These are phyloP conservation scores for Hippasteria phrygiana DNA, from an alignment of 53 echinoderm and acorn worm genomes.

Conservation along the genomic window DNA sequence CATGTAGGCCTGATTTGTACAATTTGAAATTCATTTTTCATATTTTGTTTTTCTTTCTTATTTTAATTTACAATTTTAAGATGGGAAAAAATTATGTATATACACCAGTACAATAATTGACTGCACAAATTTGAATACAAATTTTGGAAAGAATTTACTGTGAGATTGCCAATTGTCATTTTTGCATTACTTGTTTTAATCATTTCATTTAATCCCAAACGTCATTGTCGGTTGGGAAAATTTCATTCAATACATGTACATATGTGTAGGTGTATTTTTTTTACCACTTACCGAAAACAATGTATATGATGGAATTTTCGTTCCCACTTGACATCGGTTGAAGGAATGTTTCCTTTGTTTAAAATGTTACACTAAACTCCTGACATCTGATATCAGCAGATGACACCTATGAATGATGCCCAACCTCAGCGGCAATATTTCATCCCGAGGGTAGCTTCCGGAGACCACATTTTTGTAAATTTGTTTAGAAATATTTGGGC, in stretches of 20 bases:
- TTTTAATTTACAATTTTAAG: neutral
- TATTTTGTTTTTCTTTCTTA: neutral
- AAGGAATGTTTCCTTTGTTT: conserved; percentile 28
- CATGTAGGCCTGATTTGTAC: neutral
- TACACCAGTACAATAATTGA: too few relatives aligned
- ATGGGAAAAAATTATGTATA: neutral
- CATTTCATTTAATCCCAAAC: too few relatives aligned
- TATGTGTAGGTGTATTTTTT: neutral
- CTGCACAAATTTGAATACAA: too few relatives aligned
- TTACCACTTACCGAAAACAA: neutral
- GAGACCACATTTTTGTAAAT: neutral
- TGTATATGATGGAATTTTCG: too few relatives aligned
- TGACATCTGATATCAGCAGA: conserved; percentile 16
- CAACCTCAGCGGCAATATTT: neutral
- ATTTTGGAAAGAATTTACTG: neutral
- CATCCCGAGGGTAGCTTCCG: neutral
- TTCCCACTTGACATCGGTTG: too few relatives aligned
- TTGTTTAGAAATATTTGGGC: neutral
- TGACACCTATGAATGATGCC: neutral
- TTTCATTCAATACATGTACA: too few relatives aligned
- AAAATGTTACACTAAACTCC: conserved; percentile 9
- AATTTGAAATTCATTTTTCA: neutral
- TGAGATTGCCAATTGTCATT: neutral
- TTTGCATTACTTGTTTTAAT: neutral
- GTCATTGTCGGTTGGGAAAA: too few relatives aligned